Conservation (phyloP, 2,113 vertebrate species). For the Dissostichus mawsoni region DNA sequence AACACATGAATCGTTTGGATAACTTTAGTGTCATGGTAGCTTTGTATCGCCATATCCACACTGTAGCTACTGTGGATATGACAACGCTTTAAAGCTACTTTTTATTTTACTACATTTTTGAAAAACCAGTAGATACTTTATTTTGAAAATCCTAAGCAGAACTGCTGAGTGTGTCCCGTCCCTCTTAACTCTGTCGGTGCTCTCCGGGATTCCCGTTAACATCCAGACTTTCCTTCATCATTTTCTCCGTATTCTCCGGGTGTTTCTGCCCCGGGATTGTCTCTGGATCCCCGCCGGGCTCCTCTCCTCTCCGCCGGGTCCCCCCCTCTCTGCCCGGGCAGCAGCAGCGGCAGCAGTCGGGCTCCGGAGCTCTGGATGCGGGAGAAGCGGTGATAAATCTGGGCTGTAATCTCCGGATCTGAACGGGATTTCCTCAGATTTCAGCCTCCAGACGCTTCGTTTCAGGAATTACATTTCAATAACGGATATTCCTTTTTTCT, state of each 20-base stretch:
- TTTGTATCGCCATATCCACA: too few species aligned
- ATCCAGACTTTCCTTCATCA: background rate
- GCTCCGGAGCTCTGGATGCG: background rate
- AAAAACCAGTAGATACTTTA: conserved; percentile 17
- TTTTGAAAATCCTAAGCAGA: conserved; percentile 39
- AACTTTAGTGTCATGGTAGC: too few species aligned
- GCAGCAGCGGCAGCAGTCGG: conserved; percentile 16
- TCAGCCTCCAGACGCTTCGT: too few species aligned
- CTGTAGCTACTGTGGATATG: too few species aligned
- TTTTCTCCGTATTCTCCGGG: background rate
- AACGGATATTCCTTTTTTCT: too few species aligned
- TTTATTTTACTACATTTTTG: too few species aligned
- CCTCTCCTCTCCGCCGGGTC: background rate
- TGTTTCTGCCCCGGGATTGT: background rate
- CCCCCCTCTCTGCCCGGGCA: background rate
- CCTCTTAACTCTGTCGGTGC: background rate
- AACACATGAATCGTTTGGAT: background rate
- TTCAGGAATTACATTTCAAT: too few species aligned
- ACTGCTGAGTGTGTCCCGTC: background rate
- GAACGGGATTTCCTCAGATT: too few species aligned
- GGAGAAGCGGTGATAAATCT: conserved; percentile 9
- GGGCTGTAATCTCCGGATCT: conserved; percentile 59
- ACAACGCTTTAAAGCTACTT: too few species aligned
- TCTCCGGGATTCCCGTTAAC: conserved; percentile 41
- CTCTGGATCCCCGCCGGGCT: conserved; percentile 5